Conservation (phyloP, 2,797 vertebrate genomes). For the Oryzias sinensis region DNA sequence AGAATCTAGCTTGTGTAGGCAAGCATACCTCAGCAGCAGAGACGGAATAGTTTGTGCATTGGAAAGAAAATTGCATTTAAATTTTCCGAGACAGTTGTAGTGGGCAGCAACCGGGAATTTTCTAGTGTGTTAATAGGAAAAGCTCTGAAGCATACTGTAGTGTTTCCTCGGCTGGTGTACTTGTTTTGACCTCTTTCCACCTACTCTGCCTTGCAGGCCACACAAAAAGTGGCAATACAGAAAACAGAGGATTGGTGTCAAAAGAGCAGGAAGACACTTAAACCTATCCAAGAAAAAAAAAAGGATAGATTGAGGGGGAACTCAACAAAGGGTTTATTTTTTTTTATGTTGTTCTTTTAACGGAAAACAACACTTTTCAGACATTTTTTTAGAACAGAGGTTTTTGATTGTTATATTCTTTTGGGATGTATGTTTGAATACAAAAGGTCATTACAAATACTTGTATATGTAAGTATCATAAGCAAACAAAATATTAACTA, state of each 20-base stretch:
- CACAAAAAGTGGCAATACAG: slow-evolving; percentile 20
- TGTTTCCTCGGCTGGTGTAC: slow-evolving; percentile 29
- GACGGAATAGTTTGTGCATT: slow-evolving; percentile 18
- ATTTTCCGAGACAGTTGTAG: slow-evolving; percentile 29
- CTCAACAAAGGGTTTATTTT: not conserved
- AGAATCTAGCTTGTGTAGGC: slow-evolving; percentile 45
- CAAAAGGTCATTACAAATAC: no score
- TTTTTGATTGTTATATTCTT: no score
- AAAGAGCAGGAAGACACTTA: slow-evolving; percentile 11
- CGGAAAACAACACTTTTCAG: no score
- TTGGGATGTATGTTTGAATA: no score
- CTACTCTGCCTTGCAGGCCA: slow-evolving; percentile 12
- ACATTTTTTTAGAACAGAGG: no score
- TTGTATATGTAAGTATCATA: no score
- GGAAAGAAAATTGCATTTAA: slow-evolving; percentile 37
- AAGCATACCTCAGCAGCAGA: slow-evolving; percentile 14
- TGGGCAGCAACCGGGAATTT: slow-evolving; percentile 12
- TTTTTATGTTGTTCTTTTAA: not conserved
- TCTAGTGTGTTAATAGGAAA: slow-evolving; percentile 52
- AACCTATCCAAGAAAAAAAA: slow-evolving; percentile 4
- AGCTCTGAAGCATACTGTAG: slow-evolving; percentile 38
- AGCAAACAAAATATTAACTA: no score
- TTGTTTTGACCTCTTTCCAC: slow-evolving; percentile 19
- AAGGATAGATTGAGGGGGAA: not conserved
- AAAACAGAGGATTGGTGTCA: slow-evolving; percentile 10